phyloP scores from a whole-genome alignment of 2,888 invertebrate species.

The Harmothoe impar region DNA sequence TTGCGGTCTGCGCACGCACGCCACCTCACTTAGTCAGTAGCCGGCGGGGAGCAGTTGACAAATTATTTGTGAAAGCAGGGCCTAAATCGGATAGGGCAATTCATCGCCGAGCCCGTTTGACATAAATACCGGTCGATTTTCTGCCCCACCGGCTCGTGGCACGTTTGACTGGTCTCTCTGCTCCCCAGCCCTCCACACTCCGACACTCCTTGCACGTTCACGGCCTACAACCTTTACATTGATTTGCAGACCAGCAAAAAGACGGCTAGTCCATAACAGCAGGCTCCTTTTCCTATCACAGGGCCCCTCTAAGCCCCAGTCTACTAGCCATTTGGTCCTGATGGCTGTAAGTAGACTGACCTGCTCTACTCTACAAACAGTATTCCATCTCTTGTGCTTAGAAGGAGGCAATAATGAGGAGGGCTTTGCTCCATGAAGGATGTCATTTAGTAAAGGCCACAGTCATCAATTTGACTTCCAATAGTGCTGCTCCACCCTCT shows the following conservation, averaged over 20 bases:
- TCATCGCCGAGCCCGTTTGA: constrained; percentile 15
- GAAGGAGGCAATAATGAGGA: too few species aligned
- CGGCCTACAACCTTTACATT: background rate
- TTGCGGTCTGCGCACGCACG: background rate
- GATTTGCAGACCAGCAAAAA: background rate
- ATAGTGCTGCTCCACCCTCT: background rate
- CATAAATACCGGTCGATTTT: constrained; percentile 45
- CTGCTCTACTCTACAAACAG: too few species aligned
- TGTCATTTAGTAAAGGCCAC: background rate
- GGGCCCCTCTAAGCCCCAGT: too few species aligned
- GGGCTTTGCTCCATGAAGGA: too few species aligned
- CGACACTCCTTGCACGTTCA: background rate
- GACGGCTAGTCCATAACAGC: constrained; percentile 1
- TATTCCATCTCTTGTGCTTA: too few species aligned
- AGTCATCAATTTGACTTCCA: background rate
- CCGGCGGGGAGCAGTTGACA: background rate
- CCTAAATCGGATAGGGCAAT: constrained; percentile 31
- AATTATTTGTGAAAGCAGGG: constrained; percentile 31
- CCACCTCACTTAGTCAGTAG: background rate
- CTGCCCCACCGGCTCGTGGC: constrained; percentile 8
- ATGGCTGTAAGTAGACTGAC: too few species aligned
- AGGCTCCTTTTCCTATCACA: background rate
- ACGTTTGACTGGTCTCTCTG: background rate
- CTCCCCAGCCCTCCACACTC: background rate
- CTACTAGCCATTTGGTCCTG: too few species aligned